Percentiles rank a stretch among this genome's conserved stretches.
These are phyloP conservation scores for Drosophila infuscata DNA, from an alignment of 2,888 invertebrate species.

Conservation along the genomic window DNA sequence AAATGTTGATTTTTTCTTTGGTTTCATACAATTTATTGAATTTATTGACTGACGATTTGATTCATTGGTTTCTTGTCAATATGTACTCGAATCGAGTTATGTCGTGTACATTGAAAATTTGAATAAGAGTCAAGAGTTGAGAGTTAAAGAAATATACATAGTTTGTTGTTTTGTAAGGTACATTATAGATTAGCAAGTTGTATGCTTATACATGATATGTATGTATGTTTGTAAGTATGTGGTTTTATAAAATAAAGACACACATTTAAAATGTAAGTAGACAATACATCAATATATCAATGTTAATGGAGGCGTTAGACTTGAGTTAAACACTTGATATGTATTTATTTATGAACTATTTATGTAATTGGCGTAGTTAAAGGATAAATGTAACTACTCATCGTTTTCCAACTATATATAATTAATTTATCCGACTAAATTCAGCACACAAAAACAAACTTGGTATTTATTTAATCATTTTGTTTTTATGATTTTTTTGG, in stretches of 20 bases:
- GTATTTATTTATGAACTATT: slow-evolving; percentile 45
- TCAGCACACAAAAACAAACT: slow-evolving; percentile 58
- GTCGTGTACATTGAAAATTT: slow-evolving; percentile 77
- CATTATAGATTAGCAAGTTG: slow-evolving; percentile 62
- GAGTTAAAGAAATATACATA: slow-evolving; percentile 75
- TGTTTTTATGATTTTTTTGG: slow-evolving; percentile 14
- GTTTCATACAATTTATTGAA: slow-evolving; percentile 65
- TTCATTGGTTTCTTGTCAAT: slow-evolving; percentile 30
- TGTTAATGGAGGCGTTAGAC: slow-evolving; percentile 74
- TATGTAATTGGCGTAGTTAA: slow-evolving; percentile 70
- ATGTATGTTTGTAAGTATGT: slow-evolving; percentile 17
- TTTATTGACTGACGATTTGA: slow-evolving; percentile 55
- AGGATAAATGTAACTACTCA: slow-evolving; percentile 53
- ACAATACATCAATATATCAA: slow-evolving; percentile 78
- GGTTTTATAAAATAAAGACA: slow-evolving; percentile 39
- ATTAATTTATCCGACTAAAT: slow-evolving; percentile 42
- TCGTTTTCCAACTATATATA: slow-evolving; percentile 23
- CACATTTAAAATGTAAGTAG: slow-evolving; percentile 63
- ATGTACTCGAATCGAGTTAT: slow-evolving; percentile 33
- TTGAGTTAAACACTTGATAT: slow-evolving; percentile 70
- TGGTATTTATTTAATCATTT: slow-evolving; percentile 20
- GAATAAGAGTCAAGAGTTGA: slow-evolving; percentile 76
- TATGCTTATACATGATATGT: slow-evolving; percentile 33
- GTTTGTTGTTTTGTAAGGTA: slow-evolving; percentile 58
- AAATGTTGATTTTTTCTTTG: slow-evolving; percentile 70